Base-by-base conservation (phyloP, 2,797 vertebrate species). In the Ciconia nigra region DNA sequence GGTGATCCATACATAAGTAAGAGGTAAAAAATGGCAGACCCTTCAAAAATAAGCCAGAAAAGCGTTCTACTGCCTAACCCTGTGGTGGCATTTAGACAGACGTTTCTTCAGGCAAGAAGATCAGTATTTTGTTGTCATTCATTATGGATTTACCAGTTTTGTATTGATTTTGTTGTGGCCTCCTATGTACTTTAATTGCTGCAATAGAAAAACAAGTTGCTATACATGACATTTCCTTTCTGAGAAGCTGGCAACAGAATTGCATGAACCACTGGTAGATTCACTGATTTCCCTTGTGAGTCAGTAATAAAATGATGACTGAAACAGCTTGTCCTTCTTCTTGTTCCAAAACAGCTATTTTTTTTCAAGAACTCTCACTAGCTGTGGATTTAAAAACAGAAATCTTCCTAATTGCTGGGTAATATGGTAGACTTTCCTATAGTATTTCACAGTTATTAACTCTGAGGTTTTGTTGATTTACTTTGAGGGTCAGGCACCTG, bases 171-270 rank as follows among this genome's bases (percentile, higher is more conserved):
- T 93, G 89, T 95, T 91, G 88, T 96, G 91, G 94, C 84, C 93
- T 97, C 89, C 91, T 96, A 96, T 97, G 96, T 98, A 96, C 95
- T 97, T 97, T 97, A 98, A 98, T 98, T 98, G 96, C 92, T 86
- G 76, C 87, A 94, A 96, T 89, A 97, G 97, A 97, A 98, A 98
- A 98, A 96, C 97, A 97, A 97, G 95, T 94, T 94, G 97, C 89
- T 97, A 88, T 94, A 96, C 97, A 96, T 44, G 93, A 98, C 98
- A 97, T 97, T 97, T 98, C 95, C 94, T 96, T 96, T 97, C 94
- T 90, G 59, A 97, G 95, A 96, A 95, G 92, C 51, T 94, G 95
- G 97, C 94, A 98, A 98, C 96, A 97, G 87, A 76, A 92, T 67
- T 91, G 87, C 46, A 25, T 72, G 79, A 95, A 95, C 96, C 95